These are phyloP conservation scores for Sminthurides bifidus DNA, from an alignment of 1,140 invertebrate genomes.

Conservation along the genomic window DNA sequence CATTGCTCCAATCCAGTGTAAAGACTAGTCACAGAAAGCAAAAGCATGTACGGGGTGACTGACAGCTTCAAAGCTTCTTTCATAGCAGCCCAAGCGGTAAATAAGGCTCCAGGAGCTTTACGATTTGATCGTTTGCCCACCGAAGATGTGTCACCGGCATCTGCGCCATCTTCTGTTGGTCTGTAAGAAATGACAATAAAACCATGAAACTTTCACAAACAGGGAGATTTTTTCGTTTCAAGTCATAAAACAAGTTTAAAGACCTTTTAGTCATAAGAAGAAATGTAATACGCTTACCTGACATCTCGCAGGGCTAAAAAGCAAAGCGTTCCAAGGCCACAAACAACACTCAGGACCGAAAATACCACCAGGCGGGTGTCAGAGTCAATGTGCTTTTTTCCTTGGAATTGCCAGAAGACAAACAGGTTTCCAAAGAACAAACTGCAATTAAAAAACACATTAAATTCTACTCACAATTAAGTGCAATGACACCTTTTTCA, in stretches of 20 bases:
- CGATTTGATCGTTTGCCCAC: not conserved
- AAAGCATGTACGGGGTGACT: constrained; percentile 71
- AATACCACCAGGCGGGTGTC: constrained; percentile 59
- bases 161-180: no score
- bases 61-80: constrained; percentile 60
- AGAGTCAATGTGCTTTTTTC: constrained; percentile 51
- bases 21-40: constrained; percentile 71
- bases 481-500: not conserved
- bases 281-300: constrained; percentile 11
- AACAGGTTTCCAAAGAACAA: constrained; percentile 88
- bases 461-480: not conserved
- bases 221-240: no score
- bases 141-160: not conserved
- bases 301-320: constrained; percentile 48
- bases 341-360: constrained; percentile 53
- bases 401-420: constrained; percentile 79
- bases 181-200: no score
- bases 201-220: no score
- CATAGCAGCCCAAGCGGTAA: constrained; percentile 8
- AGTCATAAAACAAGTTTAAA: no score
- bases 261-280: no score
- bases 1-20: constrained; percentile 86
- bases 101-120: not conserved
- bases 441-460: constrained; percentile 45
- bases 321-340: constrained; percentile 53